A percentile compares a stretch with the other conserved stretches of the same genome.
phyloP scores from a whole-genome alignment of 2,797 vertebrate species.

The Tinamus major region DNA sequence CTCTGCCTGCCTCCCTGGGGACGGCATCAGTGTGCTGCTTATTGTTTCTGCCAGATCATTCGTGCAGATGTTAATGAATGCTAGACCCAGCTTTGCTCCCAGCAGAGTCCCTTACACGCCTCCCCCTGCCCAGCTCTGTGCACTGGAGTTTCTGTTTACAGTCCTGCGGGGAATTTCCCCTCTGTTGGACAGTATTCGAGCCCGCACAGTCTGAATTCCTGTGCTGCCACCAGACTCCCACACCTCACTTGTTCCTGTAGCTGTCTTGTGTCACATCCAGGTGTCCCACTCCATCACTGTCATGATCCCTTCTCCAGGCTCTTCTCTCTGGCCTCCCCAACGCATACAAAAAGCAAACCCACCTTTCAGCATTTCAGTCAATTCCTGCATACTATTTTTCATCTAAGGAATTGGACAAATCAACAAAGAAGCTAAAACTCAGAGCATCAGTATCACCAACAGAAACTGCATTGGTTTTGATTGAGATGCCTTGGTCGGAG shows the following conservation, averaged over 20 bases:
- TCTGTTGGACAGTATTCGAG: slow-evolving; percentile 4
- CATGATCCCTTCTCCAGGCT: slow-evolving; percentile 21
- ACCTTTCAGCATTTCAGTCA: no score
- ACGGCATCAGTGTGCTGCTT: slow-evolving; percentile 71
- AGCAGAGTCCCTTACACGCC: slow-evolving; percentile 63
- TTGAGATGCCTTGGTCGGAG: neutral
- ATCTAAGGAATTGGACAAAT: neutral
- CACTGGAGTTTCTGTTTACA: slow-evolving; percentile 66
- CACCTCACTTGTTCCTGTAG: slow-evolving; percentile 48
- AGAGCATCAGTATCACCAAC: no score
- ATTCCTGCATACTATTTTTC: neutral
- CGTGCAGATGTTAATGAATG: slow-evolving; percentile 73
- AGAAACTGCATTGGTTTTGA: neutral
- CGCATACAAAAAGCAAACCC: neutral
- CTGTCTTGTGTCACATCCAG: slow-evolving; percentile 65
- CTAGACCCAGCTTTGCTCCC: slow-evolving; percentile 69
- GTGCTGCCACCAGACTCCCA: slow-evolving; percentile 58
- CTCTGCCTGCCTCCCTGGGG: neutral
- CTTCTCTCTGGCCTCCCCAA: neutral
- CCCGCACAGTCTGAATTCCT: neutral
- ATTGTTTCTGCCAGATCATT: slow-evolving; percentile 74
- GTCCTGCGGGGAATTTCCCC: slow-evolving; percentile 62
- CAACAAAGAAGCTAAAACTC: neutral
- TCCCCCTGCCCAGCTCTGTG: slow-evolving; percentile 64
- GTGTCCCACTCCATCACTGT: slow-evolving; percentile 6